Base-by-base conservation (phyloP, 2,797 vertebrate species). In the Paramormyrops hopkinsi region DNA sequence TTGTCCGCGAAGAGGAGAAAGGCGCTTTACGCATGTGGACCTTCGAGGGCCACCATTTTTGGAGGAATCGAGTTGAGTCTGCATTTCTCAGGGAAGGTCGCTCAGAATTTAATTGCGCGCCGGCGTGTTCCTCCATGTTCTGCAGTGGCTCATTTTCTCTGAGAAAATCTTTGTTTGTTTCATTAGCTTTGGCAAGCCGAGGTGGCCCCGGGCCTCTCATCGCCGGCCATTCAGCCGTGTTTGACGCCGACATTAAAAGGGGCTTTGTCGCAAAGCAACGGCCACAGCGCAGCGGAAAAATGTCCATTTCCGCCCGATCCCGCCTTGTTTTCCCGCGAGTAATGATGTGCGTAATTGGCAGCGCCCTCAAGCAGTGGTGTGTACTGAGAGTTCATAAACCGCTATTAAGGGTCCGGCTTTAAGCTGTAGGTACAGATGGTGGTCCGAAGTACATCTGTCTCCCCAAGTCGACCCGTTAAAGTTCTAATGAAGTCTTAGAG, bases 211-310 rank as follows among this genome's bases (percentile, higher is more conserved):
- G 91, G 91, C 93, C 90, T 93, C 53, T 92, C 92, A 92, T 93
- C 91, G 89, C 93, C 89, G 90, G 87, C 95, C 93, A 94, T 96
- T 97, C 95, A 95, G 86, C 89, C 89, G 84, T 93, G 94, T 92
- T 91, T 94, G 92, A 95, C 92, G 90, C 93, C 89, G 92, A 88
- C 94, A 96, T 95, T 95, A 95, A 96, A 97, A 97, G 96, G 91
- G 92, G 87, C 96, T 96, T 96, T 96, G 96, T 97, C 93, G 96
- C 97, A 97, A 94, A 96, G 96, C 96, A 97, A 97, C 97, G 93
- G 94, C 59, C 95, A 96, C 95, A 94, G 92, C 92, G 93, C 92
- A 91, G 93, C 92, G 91, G 92, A 97, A 97, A 97, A 97, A 97
- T 97, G 94, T 96, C 95, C 94, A 94, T 94, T 95, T 94, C 92